Base-by-base conservation (phyloP, 2,888 invertebrate genomes). In the Melieria picta region DNA sequence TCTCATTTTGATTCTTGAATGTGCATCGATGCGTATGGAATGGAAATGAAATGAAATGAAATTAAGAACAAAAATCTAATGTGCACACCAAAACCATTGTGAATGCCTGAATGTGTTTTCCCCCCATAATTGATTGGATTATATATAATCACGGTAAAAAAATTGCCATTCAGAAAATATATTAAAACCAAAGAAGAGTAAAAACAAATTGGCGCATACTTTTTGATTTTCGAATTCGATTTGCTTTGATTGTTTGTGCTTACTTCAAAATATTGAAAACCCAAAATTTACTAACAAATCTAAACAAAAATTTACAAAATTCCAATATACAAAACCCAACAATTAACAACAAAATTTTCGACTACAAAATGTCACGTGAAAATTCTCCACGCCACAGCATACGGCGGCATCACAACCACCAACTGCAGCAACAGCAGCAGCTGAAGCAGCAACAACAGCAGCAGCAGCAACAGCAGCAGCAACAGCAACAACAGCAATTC, bases 371-470 rank as follows among this genome's bases (percentile, higher is more conserved):
- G 84, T 86, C 85, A 76, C 86, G 85, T 76, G 86, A 85, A 83
- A 86, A 84, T 74, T 86, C 86, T 69, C 86, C 85, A 74, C 86
- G 85, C 58, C 85, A 86, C 78, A 84, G 84, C 73, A 79, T 79
- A 61, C 80, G 79, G 71, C 84, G 81, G 4, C 74, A 74, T 68
- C 73, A 77, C 71, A 72, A 73, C 68, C 74, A 70, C 7, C 73
- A 63, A 50, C 67, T 69, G 10, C 71, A 69, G 13, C 73, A 66
- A 50, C 69, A 65, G 60, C 71, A 75, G 45, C 69, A 72, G 16
- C 55, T 78, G 63, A 78, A 81, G 63, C 77, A 77, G 46, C 79
- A 77, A 66, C 74, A 76, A 69, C 79, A 69, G 67, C 74, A 75
- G 11, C 80, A 78, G 60, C 73, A 50, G 69, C 77, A 73, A 56